Evolutionary conservation across 2,797 vertebrate genomes (phyloP).

Genomic region (Setipinna tenuifilis): DNA sequence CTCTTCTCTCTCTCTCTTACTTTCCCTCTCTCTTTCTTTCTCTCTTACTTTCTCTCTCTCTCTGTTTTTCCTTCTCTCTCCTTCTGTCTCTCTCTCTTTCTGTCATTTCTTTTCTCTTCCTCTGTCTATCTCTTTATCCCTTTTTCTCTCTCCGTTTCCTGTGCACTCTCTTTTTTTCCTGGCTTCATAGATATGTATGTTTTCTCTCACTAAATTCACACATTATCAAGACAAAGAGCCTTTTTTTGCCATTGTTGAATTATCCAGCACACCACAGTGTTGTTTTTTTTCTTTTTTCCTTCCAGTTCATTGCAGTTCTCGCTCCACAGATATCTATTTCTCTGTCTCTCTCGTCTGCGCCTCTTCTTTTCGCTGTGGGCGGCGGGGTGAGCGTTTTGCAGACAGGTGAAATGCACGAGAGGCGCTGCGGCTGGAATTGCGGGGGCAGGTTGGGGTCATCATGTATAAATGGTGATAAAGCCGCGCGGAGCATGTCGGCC

Average conservation of each 20-base stretch:
- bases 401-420: slow-evolving; percentile 1
- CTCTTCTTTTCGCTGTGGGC: slow-evolving; percentile 1
- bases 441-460: background rate
- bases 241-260: background rate
- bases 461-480: slow-evolving; percentile 19
- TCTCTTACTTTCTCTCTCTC: background rate
- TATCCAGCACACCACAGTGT: background rate
- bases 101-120: too few relatives aligned
- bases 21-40: background rate
- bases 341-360: background rate
- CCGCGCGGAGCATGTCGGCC: background rate
- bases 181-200: too few relatives aligned
- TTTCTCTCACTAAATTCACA: too few relatives aligned
- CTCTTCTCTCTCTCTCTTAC: background rate
- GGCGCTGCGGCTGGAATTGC: background rate
- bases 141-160: too few relatives aligned
- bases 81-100: too few relatives aligned
- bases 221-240: too few relatives aligned
- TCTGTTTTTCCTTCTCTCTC: too few relatives aligned
- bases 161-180: too few relatives aligned
- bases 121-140: too few relatives aligned
- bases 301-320: background rate
- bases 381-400: background rate
- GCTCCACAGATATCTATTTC: background rate
- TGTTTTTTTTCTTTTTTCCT: background rate